Conservation (phyloP, 2,888 invertebrate genomes). For the Arge pagana region DNA sequence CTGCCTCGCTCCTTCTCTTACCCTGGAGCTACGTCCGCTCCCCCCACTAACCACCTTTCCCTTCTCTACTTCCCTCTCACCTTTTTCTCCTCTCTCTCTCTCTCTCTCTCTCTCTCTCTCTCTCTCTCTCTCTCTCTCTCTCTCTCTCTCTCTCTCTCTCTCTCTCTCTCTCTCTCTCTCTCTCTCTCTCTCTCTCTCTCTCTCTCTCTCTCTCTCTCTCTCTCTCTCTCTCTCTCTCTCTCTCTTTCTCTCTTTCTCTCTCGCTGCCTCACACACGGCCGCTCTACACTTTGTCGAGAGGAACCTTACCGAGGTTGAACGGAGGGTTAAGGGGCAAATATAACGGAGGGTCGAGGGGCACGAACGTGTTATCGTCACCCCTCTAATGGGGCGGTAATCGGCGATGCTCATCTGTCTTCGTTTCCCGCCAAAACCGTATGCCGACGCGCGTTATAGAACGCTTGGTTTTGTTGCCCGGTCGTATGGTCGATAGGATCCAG, state of each 20-base stretch:
- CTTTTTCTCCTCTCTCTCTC: constrained; percentile 10
- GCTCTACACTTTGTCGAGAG: constrained; percentile 18
- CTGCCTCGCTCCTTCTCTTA: too few species aligned
- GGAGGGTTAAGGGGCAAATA: constrained; percentile 25
- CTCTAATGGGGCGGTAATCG: constrained; percentile 41
- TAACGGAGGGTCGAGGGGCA: constrained; percentile 9
- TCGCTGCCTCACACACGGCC: constrained; percentile 14
- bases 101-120: constrained; percentile 21
- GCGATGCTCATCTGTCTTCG: constrained; percentile 42
- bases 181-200: constrained; percentile 9
- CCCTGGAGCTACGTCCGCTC: too few species aligned
- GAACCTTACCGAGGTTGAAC: constrained; percentile 24
- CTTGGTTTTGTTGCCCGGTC: too few species aligned
- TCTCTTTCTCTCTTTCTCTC: constrained; percentile 18
- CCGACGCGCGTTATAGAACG: too few species aligned
- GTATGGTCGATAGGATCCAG: too few species aligned
- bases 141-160: constrained; percentile 2
- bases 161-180: constrained; percentile 10
- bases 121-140: constrained; percentile 28
- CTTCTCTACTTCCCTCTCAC: constrained; percentile 13
- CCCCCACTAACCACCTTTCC: too few species aligned
- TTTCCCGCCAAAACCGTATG: constrained; percentile 38
- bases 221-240: constrained; percentile 6
- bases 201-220: constrained; percentile 16
- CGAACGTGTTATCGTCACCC: constrained; percentile 32